These are phyloP conservation scores for Drosophila setifemur DNA, from an alignment of 1,140 invertebrate genomes.

Conservation along the genomic window DNA sequence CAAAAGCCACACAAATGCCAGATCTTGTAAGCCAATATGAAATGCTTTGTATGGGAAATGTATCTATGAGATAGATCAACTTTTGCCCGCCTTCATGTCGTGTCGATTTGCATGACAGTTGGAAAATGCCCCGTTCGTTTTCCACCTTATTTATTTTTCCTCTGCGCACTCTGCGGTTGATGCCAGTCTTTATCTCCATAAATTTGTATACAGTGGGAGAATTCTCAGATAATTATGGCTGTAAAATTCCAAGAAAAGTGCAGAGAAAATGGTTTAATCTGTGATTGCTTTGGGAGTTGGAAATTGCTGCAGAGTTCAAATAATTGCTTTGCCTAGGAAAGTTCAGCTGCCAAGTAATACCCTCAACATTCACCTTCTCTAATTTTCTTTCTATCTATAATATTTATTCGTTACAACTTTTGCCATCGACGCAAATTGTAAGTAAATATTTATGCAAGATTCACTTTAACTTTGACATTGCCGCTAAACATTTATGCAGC, in stretches of 20 bases:
- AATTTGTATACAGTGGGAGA: constrained; percentile 10
- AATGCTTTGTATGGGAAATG: constrained; percentile 27
- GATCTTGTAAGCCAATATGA: constrained; percentile 45
- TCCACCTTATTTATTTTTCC: constrained; percentile 10
- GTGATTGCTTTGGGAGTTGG: no score
- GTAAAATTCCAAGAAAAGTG: constrained; percentile 12
- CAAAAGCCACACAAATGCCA: constrained; percentile 46
- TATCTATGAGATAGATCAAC: constrained; percentile 34
- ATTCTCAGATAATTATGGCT: constrained; percentile 29
- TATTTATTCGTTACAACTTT: no score
- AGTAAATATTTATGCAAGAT: constrained; percentile 51
- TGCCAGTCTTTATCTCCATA: constrained; percentile 16
- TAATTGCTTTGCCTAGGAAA: background rate
- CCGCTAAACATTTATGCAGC: constrained; percentile 11
- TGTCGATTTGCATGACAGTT: constrained; percentile 44
- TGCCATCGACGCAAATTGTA: constrained; percentile 27
- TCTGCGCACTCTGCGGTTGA: constrained; percentile 8
- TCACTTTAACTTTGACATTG: constrained; percentile 44
- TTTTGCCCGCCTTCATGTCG: constrained; percentile 20
- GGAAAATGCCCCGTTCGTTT: constrained; percentile 26
- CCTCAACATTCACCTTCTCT: no score
- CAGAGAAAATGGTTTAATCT: constrained; percentile 17
- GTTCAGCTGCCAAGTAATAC: no score
- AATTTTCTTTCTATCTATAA: constrained; percentile 7
- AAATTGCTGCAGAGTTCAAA: background rate